These are phyloP conservation scores for Rhingia campestris DNA, from an alignment of 2,888 invertebrate genomes.

Conservation along the genomic window DNA sequence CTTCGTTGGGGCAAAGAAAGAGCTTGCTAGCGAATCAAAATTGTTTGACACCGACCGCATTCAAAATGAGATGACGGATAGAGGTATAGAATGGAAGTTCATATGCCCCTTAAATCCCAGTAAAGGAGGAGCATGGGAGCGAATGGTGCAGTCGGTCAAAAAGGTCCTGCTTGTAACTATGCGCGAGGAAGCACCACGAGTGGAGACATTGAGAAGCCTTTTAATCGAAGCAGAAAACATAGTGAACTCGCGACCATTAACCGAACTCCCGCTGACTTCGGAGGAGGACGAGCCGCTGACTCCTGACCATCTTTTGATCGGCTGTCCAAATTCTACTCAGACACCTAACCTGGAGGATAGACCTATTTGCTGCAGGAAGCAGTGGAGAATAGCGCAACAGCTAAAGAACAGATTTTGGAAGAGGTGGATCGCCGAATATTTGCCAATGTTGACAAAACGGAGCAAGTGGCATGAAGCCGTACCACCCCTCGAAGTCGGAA, in stretches of 20 bases:
- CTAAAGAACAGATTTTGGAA: slow-evolving; percentile 17
- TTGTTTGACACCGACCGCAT: neutral
- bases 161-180: slow-evolving; percentile 21
- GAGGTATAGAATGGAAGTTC: neutral
- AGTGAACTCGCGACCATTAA: neutral
- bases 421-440: slow-evolving; percentile 8
- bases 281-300: slow-evolving; percentile 56
- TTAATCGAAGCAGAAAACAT: slow-evolving; percentile 27
- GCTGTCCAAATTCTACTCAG: slow-evolving; percentile 34
- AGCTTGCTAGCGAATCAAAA: neutral
- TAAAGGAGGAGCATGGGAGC: slow-evolving; percentile 75
- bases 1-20: neutral
- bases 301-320: slow-evolving; percentile 53
- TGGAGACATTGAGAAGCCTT: slow-evolving; percentile 48
- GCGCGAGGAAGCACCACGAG: slow-evolving; percentile 45
- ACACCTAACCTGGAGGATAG: slow-evolving; percentile 6
- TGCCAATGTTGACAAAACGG: slow-evolving; percentile 1
- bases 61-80: neutral
- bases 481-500: slow-evolving; percentile 17
- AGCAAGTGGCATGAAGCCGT: neutral
- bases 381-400: slow-evolving; percentile 25
- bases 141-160: slow-evolving; percentile 64
- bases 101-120: slow-evolving; percentile 39
- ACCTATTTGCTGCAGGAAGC: slow-evolving; percentile 9
- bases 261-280: slow-evolving; percentile 26